Base-by-base conservation (phyloP, 2,888 invertebrate species). In the Gasteruption jaculator region DNA sequence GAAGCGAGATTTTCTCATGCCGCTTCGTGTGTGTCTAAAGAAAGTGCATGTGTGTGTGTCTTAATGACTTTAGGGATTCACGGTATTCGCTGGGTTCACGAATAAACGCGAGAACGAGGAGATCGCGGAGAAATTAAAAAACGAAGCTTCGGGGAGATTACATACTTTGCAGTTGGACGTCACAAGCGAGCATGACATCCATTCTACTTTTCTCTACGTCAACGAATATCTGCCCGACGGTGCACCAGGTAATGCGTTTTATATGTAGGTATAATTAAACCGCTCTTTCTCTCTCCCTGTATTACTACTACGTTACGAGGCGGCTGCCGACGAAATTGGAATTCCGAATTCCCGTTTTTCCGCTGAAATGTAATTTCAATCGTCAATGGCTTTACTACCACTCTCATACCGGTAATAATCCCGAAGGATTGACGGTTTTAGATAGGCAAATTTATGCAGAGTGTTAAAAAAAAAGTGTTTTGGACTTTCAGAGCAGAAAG, bases 21-120 rank as follows among this genome's bases (percentile, higher is more conserved):
- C n/a, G n/a, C n/a, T n/a, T n/a, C n/a, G n/a, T n/a, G n/a, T n/a
- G n/a, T n/a, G n/a, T n/a, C n/a, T n/a, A n/a, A n/a, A n/a, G n/a
- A n/a, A n/a, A n/a, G n/a, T n/a, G n/a, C n/a, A n/a, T n/a, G n/a
- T n/a, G n/a, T n/a, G n/a, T n/a, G n/a, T n/a, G n/a, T n/a, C n/a
- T n/a, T n/a, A n/a, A 25, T 16, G 18, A 18, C 48, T 50, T 38
- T 49, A 74, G 73, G 91, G 91, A 21, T 88, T 90, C 68, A 86
- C 88, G 30, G 86, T 91, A n/a, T 90, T 91, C 64, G 91, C 91
- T 38, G 90, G 87, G 46, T 89, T 89, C 68, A 79, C 79, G 54
- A 80, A 74, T 58, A 77, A 81, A 58, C 76, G 77, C 1, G 82
- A 82, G 6, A 82, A 80, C 46, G 79, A 83, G 41, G 80, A 82